phyloP scores from a whole-genome alignment of 53 echinoderm and acorn worm species.

The Temnopleurus reevesii region DNA sequence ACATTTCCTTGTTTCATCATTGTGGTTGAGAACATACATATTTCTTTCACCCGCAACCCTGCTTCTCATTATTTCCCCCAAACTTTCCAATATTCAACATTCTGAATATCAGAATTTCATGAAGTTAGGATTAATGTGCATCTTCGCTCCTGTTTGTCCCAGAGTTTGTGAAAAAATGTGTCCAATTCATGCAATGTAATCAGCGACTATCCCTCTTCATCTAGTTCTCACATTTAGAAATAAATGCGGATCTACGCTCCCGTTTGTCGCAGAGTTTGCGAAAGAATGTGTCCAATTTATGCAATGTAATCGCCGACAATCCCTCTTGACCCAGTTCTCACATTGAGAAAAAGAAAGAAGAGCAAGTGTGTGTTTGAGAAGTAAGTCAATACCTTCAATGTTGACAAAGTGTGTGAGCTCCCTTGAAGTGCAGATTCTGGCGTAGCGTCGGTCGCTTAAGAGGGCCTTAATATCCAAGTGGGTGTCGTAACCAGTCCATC shows the following conservation, averaged over 20 bases:
- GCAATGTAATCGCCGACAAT: background rate
- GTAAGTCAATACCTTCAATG: constrained; percentile 36
- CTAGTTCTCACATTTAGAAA: background rate
- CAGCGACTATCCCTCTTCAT: background rate
- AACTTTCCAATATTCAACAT: background rate
- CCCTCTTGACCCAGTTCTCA: constrained; percentile 20
- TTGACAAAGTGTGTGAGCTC: constrained; percentile 15
- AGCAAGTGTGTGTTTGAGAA: constrained; percentile 19
- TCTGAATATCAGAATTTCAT: background rate
- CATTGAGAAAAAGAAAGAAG: background rate
- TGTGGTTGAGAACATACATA: too few species aligned
- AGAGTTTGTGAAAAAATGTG: background rate
- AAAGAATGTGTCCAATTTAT: background rate
- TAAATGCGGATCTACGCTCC: background rate
- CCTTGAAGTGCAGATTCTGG: background rate
- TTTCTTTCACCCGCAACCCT: too few species aligned
- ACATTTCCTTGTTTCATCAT: too few species aligned
- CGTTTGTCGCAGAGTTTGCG: constrained; percentile 12
- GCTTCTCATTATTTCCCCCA: background rate
- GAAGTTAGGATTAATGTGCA: background rate
- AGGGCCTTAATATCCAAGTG: background rate
- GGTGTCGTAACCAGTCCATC: background rate
- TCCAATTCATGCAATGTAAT: background rate
- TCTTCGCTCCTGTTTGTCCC: constrained; percentile 22
- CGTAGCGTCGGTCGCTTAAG: background rate